phyloP scores from a whole-genome alignment of 2,113 vertebrate species.

The Bothrops jararaca region DNA sequence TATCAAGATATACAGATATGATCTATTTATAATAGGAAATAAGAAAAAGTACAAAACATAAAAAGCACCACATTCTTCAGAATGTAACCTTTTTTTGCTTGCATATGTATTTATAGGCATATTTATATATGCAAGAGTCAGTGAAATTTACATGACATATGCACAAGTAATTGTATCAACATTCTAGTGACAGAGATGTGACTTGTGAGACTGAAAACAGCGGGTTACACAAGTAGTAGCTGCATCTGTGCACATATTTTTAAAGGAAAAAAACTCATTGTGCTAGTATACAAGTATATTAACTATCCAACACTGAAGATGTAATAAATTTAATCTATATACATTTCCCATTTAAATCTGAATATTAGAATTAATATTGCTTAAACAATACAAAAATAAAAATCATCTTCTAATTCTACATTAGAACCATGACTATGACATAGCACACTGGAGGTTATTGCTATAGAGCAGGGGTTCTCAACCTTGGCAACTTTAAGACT shows the following conservation, averaged over 20 bases:
- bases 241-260: not conserved
- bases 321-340: not conserved
- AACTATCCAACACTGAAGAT: not conserved
- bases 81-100: not conserved
- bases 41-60: slow-evolving; percentile 34
- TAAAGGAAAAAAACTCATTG: not conserved
- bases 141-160: not conserved
- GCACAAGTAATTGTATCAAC: not conserved
- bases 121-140: not conserved
- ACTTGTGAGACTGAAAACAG: not conserved
- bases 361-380: not conserved
- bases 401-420: not conserved
- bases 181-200: not conserved
- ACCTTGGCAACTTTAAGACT: too few relatives aligned
- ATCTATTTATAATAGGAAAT: slow-evolving; percentile 18
- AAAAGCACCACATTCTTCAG: slow-evolving; percentile 20
- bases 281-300: not conserved
- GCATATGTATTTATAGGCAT: not conserved
- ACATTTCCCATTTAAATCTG: not conserved
- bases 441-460: not conserved
- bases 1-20: slow-evolving; percentile 13
- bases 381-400: not conserved
- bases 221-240: not conserved
- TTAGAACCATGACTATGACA: not conserved
- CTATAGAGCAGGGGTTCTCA: not conserved